A percentile compares a stretch with the other conserved stretches of the same genome.
These are phyloP conservation scores for Aspidiotus destructor DNA, from an alignment of 2,888 invertebrate species.

Conservation along the genomic window DNA sequence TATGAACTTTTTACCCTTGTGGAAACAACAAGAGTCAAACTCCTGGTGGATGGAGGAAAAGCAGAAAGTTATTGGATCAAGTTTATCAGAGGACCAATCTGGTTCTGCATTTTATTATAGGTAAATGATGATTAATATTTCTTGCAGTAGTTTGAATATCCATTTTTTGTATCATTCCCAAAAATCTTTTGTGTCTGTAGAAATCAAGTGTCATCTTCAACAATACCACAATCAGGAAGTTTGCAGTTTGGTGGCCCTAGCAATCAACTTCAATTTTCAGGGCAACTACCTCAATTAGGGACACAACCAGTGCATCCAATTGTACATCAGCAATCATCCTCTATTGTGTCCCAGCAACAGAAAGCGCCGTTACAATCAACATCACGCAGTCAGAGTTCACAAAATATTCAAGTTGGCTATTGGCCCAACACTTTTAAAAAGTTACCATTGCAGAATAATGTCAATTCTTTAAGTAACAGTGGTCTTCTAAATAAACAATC, in stretches of 20 bases:
- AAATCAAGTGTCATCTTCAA: slow-evolving; percentile 13
- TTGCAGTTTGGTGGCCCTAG: slow-evolving; percentile 8
- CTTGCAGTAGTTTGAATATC: background rate
- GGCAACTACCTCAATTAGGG: slow-evolving; percentile 2
- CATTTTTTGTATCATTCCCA: background rate
- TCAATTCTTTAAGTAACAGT: slow-evolving; percentile 11
- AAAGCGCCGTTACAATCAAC: slow-evolving; percentile 4
- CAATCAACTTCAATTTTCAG: slow-evolving; percentile 17
- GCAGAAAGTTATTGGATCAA: slow-evolving; percentile 2
- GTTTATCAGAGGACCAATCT: slow-evolving; percentile 13
- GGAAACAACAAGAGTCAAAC: slow-evolving; percentile 25
- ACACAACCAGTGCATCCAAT: background rate
- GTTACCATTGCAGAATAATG: slow-evolving; percentile 22
- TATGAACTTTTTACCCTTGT: slow-evolving; percentile 20
- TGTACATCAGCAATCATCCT: background rate
- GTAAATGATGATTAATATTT: background rate
- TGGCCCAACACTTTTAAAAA: slow-evolving; percentile 22
- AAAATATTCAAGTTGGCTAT: slow-evolving; percentile 9
- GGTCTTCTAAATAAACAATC: slow-evolving; percentile 19
- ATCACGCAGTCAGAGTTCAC: slow-evolving; percentile 13
- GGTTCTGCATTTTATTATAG: slow-evolving; percentile 20
- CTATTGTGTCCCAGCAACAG: background rate
- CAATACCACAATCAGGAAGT: slow-evolving; percentile 13
- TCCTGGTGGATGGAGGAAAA: slow-evolving; percentile 28
- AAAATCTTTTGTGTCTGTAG: background rate